Evolutionary conservation across 1,140 invertebrate genomes (phyloP), one percentile per base, ranked within the genome.

Genomic region (Melanaphis sacchari): DNA sequence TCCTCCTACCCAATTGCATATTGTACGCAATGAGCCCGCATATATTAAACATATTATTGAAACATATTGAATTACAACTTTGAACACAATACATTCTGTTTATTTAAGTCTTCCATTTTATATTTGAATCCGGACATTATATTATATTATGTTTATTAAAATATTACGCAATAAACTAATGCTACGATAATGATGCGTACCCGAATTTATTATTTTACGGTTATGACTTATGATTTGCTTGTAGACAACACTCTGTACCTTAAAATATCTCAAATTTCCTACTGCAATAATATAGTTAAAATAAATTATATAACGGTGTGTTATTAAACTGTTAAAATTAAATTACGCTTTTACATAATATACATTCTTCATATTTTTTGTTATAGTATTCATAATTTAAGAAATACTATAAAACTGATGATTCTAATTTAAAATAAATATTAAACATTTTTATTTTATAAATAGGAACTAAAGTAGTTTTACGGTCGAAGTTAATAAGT

Each of bases 1-100:
- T 87, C 84, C 84, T 87, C 84, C 84, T 87, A 84, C 82, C 82
- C 36, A 84, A 84, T 41, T 84, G 22, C 82, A 87, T 31, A 87
- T 84, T 15, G 38, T 76, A 76, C 59, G 4, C 24, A 41, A 41
- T 41, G 82, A 41, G 24, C 82, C 82, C 38, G 38, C 38, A 40
- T 84, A 22, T 84, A 84, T 40, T 38, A 82, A 38, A 82, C 36
- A 82, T 82, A 76, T 82, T 38, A 82, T 82, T 38, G 36, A 22
- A 82, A 82, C 76, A 82, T 82, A 82, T 38, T 76, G 15, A 76
- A 76, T 76, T 76, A 76, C 59, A 15, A 76, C 15, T 76, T n/a
- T 36, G 36, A 22, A 38, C 76, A 82, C 36, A 38, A 82, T 24
- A 41, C 82, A 41, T 84, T 41, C 9, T 8, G 82, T 41, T 84